Base-by-base conservation (phyloP, 2,797 vertebrate species). In the Sciurus carolinensis region DNA sequence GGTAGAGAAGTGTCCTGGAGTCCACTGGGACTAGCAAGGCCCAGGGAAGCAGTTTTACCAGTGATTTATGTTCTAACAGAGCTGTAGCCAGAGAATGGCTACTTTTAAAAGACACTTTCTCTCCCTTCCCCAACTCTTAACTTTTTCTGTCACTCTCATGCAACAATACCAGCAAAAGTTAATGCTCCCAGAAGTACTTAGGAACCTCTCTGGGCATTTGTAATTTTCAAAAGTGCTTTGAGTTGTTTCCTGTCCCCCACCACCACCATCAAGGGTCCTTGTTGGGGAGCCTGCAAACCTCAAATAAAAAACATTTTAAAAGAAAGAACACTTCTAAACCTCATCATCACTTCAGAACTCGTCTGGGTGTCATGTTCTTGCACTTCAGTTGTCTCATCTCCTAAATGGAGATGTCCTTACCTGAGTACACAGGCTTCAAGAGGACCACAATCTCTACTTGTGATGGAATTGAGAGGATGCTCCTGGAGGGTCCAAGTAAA, bases 231-330 rank as follows among this genome's bases (percentile, higher is more conserved):
- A 94, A 91, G 80, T 62, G 72, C 7, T 71, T 94, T 82, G 47
- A 69, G 54, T 71, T 42, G 54, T 66, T 42, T 66, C 57, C 26
- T 36, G 3, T 0, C 6, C 54, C 39, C 20, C 12, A 42, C 39
- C 67, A 82, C 20, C 12, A 42, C 30, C 67, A 82, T 36, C 13
- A 97, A 94, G 87, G 47, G 76, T 69, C n/a, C 89, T 96, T 93
- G 69, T 33, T 69, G 28, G 5, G 6, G 30, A 85, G 54, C 66
- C 42, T 87, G 52, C 7, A 86, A 82, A 90, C 33, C 59, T 26
- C 39, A 91, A 94, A 89, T 83, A 44, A 88, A 62, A 95, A 76
- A 59, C 52, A 83, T 52, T 87, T 69, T 52, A 66, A 33, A 86
- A 69, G 72, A 73, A 81, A 85, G 50, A 82, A 57, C 36, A 47